Evolutionary conservation across 1,140 invertebrate species (phyloP), one percentile per base, ranked within the genome.

Genomic region (Temnothorax curvispinosus): DNA sequence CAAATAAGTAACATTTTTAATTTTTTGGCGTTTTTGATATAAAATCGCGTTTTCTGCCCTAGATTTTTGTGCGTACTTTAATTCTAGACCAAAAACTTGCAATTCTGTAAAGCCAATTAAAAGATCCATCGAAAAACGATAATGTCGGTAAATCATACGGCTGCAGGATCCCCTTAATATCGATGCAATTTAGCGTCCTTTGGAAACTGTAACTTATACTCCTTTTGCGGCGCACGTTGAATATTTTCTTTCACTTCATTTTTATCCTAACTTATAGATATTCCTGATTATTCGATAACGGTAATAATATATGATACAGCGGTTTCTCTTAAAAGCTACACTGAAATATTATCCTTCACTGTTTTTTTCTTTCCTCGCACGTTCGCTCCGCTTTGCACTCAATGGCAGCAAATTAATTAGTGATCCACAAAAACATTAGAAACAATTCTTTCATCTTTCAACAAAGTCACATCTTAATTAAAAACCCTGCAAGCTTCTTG

Each of bases 281-380:
- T 69, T 50, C 56, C 41, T 52, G 18, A 71, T 88, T 87, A 82
- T 69, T 75, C 32, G 67, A 60, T 76, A 76, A 88, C 47, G 44
- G 11, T 72, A 78, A 15, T 88, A 87, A 56, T 75, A 54, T 75
- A 87, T 69, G 35, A 58, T 88, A 88, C 69, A 76, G 58, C 58
- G 32, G 74, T 32, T 52, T 85, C 35, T 81, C 58, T 81, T 56
- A 72, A 77, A 71, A 71, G 60, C 44, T 89, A 89, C 38, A 52
- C 11, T 54, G 62, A 76, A 85, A 64, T 76, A 82, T 72, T 72
- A 82, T 72, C 27, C 38, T 2, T 54, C 41, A 82, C 11, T n/a
- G 65, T 56, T 44, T 44, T 11, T 11, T 67, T 18, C 27, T 67
- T 52, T 8, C 47, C 54, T 87, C 35, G 27, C 35, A 64, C 32